A percentile compares a stretch with the other conserved stretches of the same genome.
Conservation (phyloP, 2,797 vertebrate species). For the Megaceryle alcyon region DNA sequence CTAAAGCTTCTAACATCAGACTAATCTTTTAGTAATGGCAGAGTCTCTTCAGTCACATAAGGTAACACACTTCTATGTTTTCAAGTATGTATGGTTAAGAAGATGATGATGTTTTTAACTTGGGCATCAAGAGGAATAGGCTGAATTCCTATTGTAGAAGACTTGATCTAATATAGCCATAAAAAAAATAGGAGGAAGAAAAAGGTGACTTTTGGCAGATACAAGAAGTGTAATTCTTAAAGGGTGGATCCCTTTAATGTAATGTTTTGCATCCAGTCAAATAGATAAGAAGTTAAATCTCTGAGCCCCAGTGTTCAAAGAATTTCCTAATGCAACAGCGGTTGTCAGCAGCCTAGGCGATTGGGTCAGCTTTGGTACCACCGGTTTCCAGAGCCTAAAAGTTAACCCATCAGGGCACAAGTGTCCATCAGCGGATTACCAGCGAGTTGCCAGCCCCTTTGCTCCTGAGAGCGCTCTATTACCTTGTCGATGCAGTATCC, state of each 20-base stretch:
- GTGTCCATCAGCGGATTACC: accelerated
- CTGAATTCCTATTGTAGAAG: background rate
- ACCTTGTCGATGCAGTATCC: accelerated
- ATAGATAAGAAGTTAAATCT: background rate
- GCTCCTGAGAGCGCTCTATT: accelerated
- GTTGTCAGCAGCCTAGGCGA: background rate
- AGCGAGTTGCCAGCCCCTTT: background rate
- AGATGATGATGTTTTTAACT: background rate
- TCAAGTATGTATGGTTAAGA: background rate
- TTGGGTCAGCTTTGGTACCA: background rate
- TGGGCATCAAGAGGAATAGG: background rate
- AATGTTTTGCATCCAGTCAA: background rate
- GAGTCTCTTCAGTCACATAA: background rate
- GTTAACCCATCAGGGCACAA: background rate
- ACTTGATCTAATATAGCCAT: background rate
- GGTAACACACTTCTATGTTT: background rate
- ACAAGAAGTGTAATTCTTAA: background rate
- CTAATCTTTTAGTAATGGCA: background rate
- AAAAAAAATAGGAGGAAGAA: background rate
- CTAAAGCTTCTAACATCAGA: background rate
- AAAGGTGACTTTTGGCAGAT: background rate
- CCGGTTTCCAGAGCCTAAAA: background rate
- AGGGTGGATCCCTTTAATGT: background rate
- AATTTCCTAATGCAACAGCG: background rate
- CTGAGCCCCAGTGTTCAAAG: background rate